Evolutionary conservation across 2,888 invertebrate genomes (phyloP), one percentile per base, ranked within the genome.

Genomic region (Argynnis bischoffii): DNA sequence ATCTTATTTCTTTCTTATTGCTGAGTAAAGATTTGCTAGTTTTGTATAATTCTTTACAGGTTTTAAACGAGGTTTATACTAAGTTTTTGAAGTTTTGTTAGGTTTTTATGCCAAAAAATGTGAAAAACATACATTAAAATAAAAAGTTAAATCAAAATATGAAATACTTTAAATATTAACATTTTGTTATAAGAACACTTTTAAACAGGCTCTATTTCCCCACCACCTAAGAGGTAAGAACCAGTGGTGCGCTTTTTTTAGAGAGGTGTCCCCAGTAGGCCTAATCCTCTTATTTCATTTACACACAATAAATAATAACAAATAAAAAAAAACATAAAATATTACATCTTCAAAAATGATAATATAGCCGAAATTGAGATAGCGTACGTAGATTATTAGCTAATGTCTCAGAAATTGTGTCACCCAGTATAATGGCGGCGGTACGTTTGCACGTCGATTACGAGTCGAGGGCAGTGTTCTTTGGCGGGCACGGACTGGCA

Each of bases 201-300:
- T 50, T 18, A 41, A 50, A 5, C 15, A 3, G 81, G 89, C 83
- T 84, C 91, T 79, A 75, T 91, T 92, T 91, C 92, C 92, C 88
- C 92, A 90, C 91, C 90, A 92, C 92, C 91, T 73, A 61, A 64
- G 90, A 87, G 90, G 92, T 90, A 90, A 87, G 89, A 89, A 88
- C 88, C 84, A 50, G 53, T 79, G 88, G 91, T 83, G 89, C 90
- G 91, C 77, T 91, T 92, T 92, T 92, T 91, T 91, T 92, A 85
- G 76, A 90, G 92, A 92, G 92, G 92, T 92, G 50, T 92, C 91
- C 92, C 92, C 92, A 77, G 70, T 86, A 92, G 92, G 92, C 92
- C 87, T 92, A 92, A 64, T 92, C 92, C 92, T 92, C 91, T 87
- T 64, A 16, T 48, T 8, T 14, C 65, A 47, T 67, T 64, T 66